phyloP scores from a whole-genome alignment of 2,113 vertebrate species.

The Anolis carolinensis region DNA sequence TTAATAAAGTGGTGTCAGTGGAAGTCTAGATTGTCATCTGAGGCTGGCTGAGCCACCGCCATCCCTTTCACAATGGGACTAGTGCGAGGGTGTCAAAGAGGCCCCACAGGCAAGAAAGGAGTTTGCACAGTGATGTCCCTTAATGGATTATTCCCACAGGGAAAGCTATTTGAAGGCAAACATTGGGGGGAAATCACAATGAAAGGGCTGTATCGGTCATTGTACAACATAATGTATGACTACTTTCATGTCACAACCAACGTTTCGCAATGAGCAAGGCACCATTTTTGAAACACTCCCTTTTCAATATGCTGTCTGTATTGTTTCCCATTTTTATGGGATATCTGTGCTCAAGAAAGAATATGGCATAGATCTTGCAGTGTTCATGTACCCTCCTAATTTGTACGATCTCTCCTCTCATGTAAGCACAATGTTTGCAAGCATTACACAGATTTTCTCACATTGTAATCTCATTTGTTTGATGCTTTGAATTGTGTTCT shows the following conservation, averaged over 20 bases:
- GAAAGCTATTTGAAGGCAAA: background rate
- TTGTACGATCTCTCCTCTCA: background rate
- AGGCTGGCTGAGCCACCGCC: background rate
- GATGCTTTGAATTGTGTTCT: background rate
- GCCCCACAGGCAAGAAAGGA: background rate
- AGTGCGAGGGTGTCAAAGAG: background rate
- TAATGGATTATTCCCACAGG: background rate
- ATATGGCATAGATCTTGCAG: background rate
- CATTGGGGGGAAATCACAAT: background rate
- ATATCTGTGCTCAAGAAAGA: background rate
- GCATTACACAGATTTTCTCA: background rate
- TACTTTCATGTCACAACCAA: background rate
- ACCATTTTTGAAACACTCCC: background rate
- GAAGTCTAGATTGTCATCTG: constrained; percentile 16
- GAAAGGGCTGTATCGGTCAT: background rate
- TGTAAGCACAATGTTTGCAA: background rate
- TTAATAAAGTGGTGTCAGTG: constrained; percentile 28
- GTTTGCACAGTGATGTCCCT: background rate
- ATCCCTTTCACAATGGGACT: background rate
- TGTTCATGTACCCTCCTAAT: background rate
- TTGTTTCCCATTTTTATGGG: background rate
- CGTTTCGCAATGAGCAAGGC: background rate
- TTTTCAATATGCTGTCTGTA: background rate
- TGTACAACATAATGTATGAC: background rate
- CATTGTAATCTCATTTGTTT: background rate